These are phyloP conservation scores for Irena cyanogastra DNA, from an alignment of 2,113 vertebrate genomes.

Conservation along the genomic window DNA sequence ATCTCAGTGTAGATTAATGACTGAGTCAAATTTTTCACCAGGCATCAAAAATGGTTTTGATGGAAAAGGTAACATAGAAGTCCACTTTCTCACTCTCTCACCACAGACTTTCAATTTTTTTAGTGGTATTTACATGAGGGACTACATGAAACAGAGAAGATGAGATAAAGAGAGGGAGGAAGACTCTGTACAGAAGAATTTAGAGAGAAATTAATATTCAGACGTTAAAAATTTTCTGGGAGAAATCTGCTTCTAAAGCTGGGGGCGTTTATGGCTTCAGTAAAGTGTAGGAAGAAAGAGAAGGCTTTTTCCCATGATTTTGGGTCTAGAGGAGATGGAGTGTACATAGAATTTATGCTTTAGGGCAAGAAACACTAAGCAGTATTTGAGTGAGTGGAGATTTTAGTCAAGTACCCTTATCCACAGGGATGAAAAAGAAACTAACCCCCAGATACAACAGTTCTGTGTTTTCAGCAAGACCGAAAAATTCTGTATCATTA, in stretches of 20 bases:
- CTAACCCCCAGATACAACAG: neutral
- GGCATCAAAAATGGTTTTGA: neutral
- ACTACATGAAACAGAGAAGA: neutral
- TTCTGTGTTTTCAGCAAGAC: neutral
- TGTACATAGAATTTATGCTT: rapidly evolving
- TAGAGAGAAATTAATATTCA: neutral
- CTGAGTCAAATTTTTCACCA: neutral
- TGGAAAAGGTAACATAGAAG: neutral
- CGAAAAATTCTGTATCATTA: neutral
- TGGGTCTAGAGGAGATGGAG: neutral
- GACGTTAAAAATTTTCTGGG: neutral
- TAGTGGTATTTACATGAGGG: rapidly evolving
- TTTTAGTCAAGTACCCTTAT: neutral
- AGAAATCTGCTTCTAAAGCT: neutral
- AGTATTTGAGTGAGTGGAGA: neutral
- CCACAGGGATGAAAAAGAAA: neutral
- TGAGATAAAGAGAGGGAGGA: neutral
- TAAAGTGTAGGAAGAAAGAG: neutral
- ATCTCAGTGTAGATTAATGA: neutral
- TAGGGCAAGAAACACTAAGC: neutral
- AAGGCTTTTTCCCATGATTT: neutral
- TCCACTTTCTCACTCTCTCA: neutral
- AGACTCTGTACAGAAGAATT: neutral
- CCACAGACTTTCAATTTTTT: rapidly evolving
- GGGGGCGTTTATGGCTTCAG: rapidly evolving